Base-by-base conservation (phyloP, 2,888 invertebrate species). In the Onthophagus sagittarius region DNA sequence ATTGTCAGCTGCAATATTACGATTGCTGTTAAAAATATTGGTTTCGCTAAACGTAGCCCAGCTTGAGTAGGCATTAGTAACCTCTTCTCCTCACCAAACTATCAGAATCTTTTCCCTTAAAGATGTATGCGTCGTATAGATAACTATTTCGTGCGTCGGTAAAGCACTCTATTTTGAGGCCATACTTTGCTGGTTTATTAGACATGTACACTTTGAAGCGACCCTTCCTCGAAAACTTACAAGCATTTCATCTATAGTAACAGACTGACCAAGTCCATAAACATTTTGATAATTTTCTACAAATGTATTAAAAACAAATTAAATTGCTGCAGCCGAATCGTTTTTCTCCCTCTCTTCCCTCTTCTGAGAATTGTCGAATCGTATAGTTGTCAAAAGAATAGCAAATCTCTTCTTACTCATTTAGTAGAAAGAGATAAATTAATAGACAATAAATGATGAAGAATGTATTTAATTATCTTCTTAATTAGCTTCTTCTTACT, bases 1-100 rank as follows among this genome's bases (percentile, higher is more conserved):
- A 75, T 82, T 81, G 65, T 82, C 81, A n/a, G 78, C 78, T 23
- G 80, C 82, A 5, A 82, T 77, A 69, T 69, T 72, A 33, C 79
- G 73, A 67, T 81, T 80, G 7, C 78, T 80, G 14, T 78, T 75
- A 71, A 76, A 69, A 73, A 82, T n/a, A n/a, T 74, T 65, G 78
- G 77, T 75, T 80, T 78, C 23, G 76, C 70, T 6, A 82, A 71
- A 14, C 79, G 75, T 73, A 82, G 63, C 11, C 81, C 79, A 14
- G 79, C 74, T 67, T 82, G 81, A 0, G 80, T 81, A 62, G 82
- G 80, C 69, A 78, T 79, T 15, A 72, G 71, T 5, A 79, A 76
- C 74, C 80, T 79, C 76, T 77, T 79, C 75, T 80, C 79, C 72
- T 65, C 11, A 76, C 6, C 39, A 70, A 62, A 31, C 79, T 80